Base-by-base conservation (phyloP, 2,888 invertebrate species). In the Nowickia ferox region DNA sequence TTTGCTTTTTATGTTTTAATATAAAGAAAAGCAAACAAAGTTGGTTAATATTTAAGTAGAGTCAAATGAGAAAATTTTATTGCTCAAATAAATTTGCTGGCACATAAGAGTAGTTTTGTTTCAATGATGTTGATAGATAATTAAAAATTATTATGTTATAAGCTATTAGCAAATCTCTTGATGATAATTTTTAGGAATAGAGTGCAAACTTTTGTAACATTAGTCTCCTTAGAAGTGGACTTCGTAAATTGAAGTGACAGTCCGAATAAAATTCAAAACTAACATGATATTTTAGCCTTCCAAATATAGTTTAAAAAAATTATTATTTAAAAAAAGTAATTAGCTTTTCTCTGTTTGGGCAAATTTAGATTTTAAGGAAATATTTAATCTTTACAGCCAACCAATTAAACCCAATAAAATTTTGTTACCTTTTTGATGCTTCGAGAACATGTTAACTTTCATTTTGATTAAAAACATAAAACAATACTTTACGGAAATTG, bases 21-120 rank as follows among this genome's bases (percentile, higher is more conserved):
- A 17, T n/a, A 68, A 69, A 61, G 53, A 44, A 22, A 77, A 74
- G 68, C 61, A 85, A 81, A 78, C 68, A 81, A 55, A 63, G 68
- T 78, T 81, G 63, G 77, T 85, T 85, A 85, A 85, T 85, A 81
- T 85, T 85, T 81, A 85, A 85, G 77, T 57, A 82, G 66, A 82
- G 44, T 65, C 46, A 65, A 65, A 65, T 65, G 44, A 65, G 46
- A 19, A 46, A 65, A 46, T 65, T 46, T 46, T 44, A 15, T 22
- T n/a, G 46, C 46, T 65, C 9, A 65, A 61, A 10, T 15, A 19
- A 19, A 46, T 22, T 9, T 66, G 17, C 59, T 72, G 30, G 57
- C 38, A 13, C 30, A 44, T 44, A 44, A n/a, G n/a, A 57, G 44
- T 71, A 19, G 8, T 53, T 19, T 44, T 19, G 13, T 57, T 30